These are phyloP conservation scores for Plebejus argus DNA, from an alignment of 2,888 invertebrate species.

Conservation along the genomic window DNA sequence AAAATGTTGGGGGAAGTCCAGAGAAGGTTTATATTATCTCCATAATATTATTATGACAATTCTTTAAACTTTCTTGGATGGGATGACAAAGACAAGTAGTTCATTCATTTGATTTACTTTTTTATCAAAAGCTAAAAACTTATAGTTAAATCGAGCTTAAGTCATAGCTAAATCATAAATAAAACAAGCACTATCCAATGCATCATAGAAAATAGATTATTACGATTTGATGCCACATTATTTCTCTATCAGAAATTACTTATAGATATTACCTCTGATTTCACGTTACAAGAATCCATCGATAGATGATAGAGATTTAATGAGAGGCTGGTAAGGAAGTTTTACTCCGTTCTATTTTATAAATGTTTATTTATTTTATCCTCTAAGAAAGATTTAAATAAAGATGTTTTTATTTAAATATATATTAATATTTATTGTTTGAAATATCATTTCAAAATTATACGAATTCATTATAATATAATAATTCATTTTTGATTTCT, in stretches of 20 bases:
- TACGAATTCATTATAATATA: no score
- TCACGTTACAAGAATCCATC: conserved; percentile 19
- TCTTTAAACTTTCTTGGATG: no score
- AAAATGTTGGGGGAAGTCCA: no score
- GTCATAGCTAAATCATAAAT: not conserved
- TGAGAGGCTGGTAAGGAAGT: not conserved
- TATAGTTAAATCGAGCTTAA: not conserved
- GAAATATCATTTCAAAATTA: no score
- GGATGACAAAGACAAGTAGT: no score
- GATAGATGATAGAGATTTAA: conserved; percentile 20
- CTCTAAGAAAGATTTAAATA: not conserved
- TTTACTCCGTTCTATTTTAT: not conserved
- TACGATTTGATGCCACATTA: not conserved
- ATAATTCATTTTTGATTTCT: no score
- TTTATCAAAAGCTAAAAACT: not conserved
- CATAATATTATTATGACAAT: no score
- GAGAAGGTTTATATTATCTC: no score
- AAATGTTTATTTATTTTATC: not conserved
- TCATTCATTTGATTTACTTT: no score
- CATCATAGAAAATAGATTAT: conserved; percentile 28
- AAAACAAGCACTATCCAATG: not conserved
- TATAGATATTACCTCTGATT: conserved; percentile 14
- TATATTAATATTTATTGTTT: no score
- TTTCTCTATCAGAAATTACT: conserved; percentile 29
- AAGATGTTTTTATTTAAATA: not conserved